Evolutionary conservation across 1,140 invertebrate genomes (phyloP), one percentile per base, ranked within the genome.

Genomic region (Pteromalus puparum): DNA sequence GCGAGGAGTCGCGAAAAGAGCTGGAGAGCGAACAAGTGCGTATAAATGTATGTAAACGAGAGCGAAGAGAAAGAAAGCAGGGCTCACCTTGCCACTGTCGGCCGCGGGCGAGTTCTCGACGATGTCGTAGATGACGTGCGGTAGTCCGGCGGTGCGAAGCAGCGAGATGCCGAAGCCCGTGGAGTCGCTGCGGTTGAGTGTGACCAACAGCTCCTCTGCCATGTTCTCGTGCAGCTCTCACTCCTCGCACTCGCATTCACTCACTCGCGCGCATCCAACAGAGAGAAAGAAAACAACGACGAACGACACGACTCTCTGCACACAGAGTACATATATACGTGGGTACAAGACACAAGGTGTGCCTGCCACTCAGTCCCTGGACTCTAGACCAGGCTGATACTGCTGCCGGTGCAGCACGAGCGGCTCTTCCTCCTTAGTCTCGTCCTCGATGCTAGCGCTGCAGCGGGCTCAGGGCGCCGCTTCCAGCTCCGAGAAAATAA

Each of bases 41-140:
- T 65, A n/a, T 78, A 78, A 21, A 34, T 34, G 67, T 30, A 34
- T 24, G 18, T 24, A 1, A 13, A 10, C 13, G 53, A 21, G 42
- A 13, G 53, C 9, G 0, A 53, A 1, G 0, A 53, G 5, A 13
- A 28, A 24, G 21, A 15, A 30, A 24, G 30, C 21, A 26, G 77
- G 15, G 42, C 95, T 96, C 95, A 98, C 97, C 96, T 97, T 95
- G 91, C 97, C 97, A 92, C 96, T 96, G 91, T 96, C 96, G 88
- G 97, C 97, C 85, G 97, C 97, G 90, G 97, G 97, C 87, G 97
- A 98, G 93, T 98, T 97, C 93, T 98, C 97, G 89, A 97, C 95
- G 90, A 98, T 97, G 93, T 98, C 96, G 94, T 97, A 98, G 91
- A 98, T 97, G 91, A 98, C 96, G 91, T 97, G 97, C 89, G 97